Evolutionary conservation across 2,113 vertebrate species (phyloP).

Genomic region (Coptodon bakossiorum): DNA sequence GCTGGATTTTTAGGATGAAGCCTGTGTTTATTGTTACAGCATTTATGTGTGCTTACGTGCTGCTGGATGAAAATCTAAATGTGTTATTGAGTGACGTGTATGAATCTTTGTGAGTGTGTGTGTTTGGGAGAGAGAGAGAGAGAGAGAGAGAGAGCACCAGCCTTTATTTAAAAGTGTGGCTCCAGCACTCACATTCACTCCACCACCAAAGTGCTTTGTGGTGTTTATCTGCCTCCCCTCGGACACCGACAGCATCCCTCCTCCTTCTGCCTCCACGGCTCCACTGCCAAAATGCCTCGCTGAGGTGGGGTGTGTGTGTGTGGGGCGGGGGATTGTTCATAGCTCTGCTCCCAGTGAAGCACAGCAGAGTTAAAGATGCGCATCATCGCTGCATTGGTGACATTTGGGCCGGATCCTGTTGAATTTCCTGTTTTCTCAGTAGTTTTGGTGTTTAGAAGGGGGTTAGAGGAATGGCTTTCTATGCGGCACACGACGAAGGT

Average conservation of each 20-base stretch:
- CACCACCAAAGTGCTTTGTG: conserved; percentile 71
- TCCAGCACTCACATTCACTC: conserved; percentile 77
- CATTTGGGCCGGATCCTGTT: not conserved
- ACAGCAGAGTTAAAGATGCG: not conserved
- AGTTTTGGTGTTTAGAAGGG: not conserved
- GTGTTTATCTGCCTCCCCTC: conserved; percentile 73
- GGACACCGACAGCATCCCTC: conserved; percentile 66
- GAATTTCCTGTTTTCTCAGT: conserved; percentile 23
- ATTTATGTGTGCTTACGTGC: not conserved
- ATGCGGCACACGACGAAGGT: not conserved
- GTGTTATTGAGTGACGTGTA: not conserved
- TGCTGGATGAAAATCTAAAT: not conserved
- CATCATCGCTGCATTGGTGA: not conserved
- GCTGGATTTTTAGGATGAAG: conserved; percentile 37
- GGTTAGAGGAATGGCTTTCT: not conserved
- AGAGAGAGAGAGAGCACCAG: conserved; percentile 56
- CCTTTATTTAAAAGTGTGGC: conserved; percentile 74
- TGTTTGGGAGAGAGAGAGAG: not conserved
- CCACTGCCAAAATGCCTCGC: conserved; percentile 43
- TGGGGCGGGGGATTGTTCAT: not conserved
- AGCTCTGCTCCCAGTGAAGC: not conserved
- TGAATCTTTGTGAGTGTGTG: not conserved
- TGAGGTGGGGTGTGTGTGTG: not conserved
- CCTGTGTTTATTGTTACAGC: not conserved
- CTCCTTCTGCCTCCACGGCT: conserved; percentile 52